Base-by-base conservation (phyloP, 37 sponge, comb jelly and placozoan species). In the Eunapius fragilis region DNA sequence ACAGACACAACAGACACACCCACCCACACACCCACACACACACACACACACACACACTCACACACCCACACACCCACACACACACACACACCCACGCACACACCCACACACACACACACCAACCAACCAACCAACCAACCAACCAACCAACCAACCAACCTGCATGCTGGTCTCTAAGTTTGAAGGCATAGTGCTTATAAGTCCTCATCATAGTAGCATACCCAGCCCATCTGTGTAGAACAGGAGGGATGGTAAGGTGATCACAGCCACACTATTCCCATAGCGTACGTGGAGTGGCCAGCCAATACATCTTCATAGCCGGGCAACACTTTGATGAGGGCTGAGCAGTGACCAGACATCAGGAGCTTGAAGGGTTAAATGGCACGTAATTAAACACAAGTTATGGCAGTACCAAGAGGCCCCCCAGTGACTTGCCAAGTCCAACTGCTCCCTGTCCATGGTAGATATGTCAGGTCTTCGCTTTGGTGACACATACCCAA, bases 151-250 rank as follows among this genome's bases (percentile, higher is more conserved):
- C n/a, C n/a, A n/a, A n/a, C n/a, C n/a, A n/a, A n/a, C n/a, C n/a
- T 58, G 58, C 58, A 58, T 58, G 6, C 58, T 58, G 6, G 58
- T 58, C 58, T 19, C 14, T 4, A 0, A 58, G 58, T 12, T 70
- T 88, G 68, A 91, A 83, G 74, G 72, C 76, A 68, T 91, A 91
- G 73, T 91, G 88, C 37, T 91, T 91, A 84, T 58, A 91, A 13
- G 87, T 83, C 3, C 92, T 31, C 41, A 87, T 24, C 92, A 91
- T 91, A 0, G 87, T 41, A 0, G 92, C 24, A 48, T 87, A 91
- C 11, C 28, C 77, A 75, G 58, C 82, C 92, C 92, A 88, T 37
- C 88, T 88, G 28, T 41, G 17, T 41, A 41, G 6, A 41, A 41
- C 6, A 9, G 41, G 41, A 6, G 41, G 41, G 3, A 41, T 41